Evolutionary conservation across 2,797 vertebrate genomes (phyloP).

Genomic region (Alauda arvensis): DNA sequence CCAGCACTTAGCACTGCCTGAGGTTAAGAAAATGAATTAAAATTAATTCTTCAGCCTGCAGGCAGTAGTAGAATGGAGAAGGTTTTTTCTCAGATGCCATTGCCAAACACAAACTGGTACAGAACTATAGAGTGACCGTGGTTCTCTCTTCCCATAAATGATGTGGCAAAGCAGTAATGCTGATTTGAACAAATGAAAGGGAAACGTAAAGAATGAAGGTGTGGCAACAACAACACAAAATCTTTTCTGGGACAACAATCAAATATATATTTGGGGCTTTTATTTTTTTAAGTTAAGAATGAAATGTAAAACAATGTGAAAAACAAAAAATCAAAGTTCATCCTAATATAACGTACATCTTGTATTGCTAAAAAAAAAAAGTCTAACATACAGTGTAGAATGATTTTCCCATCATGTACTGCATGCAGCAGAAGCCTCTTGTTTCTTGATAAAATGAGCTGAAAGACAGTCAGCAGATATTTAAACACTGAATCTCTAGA

Average conservation of each 20-base stretch:
- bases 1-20: neutral
- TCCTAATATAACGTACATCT: conserved; percentile 75
- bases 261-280: conserved; percentile 77
- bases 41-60: neutral
- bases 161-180: neutral
- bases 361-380: conserved; percentile 75
- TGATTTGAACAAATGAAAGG: conserved; percentile 34
- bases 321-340: conserved; percentile 65
- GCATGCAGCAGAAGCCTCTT: conserved; percentile 84
- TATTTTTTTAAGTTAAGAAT: conserved; percentile 78
- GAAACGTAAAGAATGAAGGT: conserved; percentile 11
- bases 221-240: conserved; percentile 34
- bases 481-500: conserved; percentile 71
- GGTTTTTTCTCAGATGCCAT: neutral
- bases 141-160: conserved; percentile 2
- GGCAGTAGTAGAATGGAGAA: neutral
- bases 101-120: conserved; percentile 10
- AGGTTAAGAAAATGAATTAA: neutral
- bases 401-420: conserved; percentile 75
- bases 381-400: conserved; percentile 70
- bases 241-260: conserved; percentile 80
- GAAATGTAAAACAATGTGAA: conserved; percentile 79
- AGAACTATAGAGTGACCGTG: neutral
- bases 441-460: conserved; percentile 82
- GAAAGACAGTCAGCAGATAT: conserved; percentile 78